Conservation (phyloP, 53 echinoderm and acorn worm species). For the Actinopyga echinites region DNA sequence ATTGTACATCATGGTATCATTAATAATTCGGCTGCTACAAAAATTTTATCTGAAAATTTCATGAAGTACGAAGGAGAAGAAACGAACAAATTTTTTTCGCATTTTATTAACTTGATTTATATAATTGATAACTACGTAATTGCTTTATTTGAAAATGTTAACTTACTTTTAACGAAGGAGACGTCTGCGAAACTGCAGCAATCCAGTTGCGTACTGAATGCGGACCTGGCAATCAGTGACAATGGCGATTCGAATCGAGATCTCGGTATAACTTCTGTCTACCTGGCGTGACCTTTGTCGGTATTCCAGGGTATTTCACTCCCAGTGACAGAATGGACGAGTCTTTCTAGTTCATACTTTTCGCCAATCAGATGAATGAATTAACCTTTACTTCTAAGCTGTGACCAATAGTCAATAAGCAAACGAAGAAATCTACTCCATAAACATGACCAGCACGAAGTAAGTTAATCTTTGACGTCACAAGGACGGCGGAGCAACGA, state of each 20-base stretch:
- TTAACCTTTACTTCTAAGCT: constrained; percentile 12
- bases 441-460: not conserved
- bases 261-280: constrained; percentile 17
- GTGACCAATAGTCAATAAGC: constrained; percentile 8
- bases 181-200: constrained; percentile 41
- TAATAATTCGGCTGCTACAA: not conserved
- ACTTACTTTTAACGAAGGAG: constrained; percentile 28
- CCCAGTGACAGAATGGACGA: not conserved
- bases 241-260: constrained; percentile 10
- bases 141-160: not conserved
- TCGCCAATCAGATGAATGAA: constrained; percentile 63
- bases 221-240: constrained; percentile 44
- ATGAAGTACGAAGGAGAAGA: too few relatives aligned
- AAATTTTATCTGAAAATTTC: not conserved
- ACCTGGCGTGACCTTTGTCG: constrained; percentile 32
- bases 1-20: not conserved
- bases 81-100: too few relatives aligned
- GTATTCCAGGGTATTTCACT: constrained; percentile 30
- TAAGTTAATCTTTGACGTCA: constrained; percentile 20
- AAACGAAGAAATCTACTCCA: not conserved
- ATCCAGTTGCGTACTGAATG: constrained; percentile 44
- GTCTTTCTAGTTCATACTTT: constrained; percentile 63
- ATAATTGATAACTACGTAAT: too few relatives aligned
- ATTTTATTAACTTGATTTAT: too few relatives aligned
- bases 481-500: not conserved